Conservation (phyloP, 1,140 invertebrate species). For the fruit fly (Drosophila melanogaster) region Release_6_plus_ISO1_MT NT_033779.5:8870001-8870500, state of each 20-base stretch:
- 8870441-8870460: slow-evolving; percentile 35
- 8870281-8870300: slow-evolving; percentile 13
- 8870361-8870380: background rate
- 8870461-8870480: slow-evolving; percentile 67
- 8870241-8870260: slow-evolving; percentile 9
- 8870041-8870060: slow-evolving; percentile 82
- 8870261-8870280: slow-evolving; percentile 58
- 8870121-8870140: slow-evolving; percentile 47
- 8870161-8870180: slow-evolving; percentile 42
- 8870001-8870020: slow-evolving; percentile 46
- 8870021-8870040: slow-evolving; percentile 78
- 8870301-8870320: slow-evolving; percentile 75
- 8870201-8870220: slow-evolving; percentile 31
- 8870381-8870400: slow-evolving; percentile 9
- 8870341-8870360: slow-evolving; percentile 50
- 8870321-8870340: slow-evolving; percentile 83
- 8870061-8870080: slow-evolving; percentile 74
- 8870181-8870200: slow-evolving; percentile 63
- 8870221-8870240: slow-evolving; percentile 1
- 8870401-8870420: slow-evolving; percentile 56
- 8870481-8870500: slow-evolving; percentile 48
- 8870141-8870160: background rate
- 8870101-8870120: slow-evolving; percentile 70
- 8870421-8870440: slow-evolving; percentile 67
- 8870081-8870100: slow-evolving; percentile 48